Evolutionary conservation across 2,113 vertebrate genomes (phyloP).

Genomic region (Promerops cafer): DNA sequence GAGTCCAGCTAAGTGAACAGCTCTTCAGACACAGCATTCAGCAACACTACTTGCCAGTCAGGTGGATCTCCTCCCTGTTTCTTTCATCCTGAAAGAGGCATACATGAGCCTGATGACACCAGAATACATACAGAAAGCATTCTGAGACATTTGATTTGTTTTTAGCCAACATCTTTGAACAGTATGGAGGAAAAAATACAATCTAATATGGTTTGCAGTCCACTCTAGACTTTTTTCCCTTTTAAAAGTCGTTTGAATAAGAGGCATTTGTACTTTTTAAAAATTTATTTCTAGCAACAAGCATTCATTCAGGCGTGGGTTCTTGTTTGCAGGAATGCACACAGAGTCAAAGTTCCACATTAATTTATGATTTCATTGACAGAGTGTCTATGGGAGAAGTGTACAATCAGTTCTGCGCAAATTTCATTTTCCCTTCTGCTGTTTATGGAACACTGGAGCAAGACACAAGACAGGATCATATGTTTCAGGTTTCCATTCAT

Average conservation of each 20-base stretch:
- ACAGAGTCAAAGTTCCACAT: not conserved
- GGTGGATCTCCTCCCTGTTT: not conserved
- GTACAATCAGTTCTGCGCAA: not conserved
- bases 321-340: conserved; percentile 33
- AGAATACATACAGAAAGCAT: not conserved
- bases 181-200: not conserved
- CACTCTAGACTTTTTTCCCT: not conserved
- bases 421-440: not conserved
- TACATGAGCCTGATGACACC: not conserved
- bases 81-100: not conserved
- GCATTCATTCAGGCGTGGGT: conserved; percentile 19
- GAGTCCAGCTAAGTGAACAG: not conserved
- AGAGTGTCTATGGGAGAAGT: not conserved
- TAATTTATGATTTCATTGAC: conserved; percentile 23
- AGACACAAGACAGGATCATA: not conserved
- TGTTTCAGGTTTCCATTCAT: not conserved
- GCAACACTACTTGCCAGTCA: not conserved
- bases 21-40: not conserved
- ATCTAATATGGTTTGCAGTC: not conserved
- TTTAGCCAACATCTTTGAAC: not conserved
- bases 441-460: not conserved
- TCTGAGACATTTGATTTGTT: not conserved
- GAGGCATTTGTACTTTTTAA: not conserved
- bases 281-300: not conserved
- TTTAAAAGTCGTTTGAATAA: not conserved